Base-by-base conservation (phyloP, 2,888 invertebrate genomes). In the Steinernema hermaphroditum region DNA sequence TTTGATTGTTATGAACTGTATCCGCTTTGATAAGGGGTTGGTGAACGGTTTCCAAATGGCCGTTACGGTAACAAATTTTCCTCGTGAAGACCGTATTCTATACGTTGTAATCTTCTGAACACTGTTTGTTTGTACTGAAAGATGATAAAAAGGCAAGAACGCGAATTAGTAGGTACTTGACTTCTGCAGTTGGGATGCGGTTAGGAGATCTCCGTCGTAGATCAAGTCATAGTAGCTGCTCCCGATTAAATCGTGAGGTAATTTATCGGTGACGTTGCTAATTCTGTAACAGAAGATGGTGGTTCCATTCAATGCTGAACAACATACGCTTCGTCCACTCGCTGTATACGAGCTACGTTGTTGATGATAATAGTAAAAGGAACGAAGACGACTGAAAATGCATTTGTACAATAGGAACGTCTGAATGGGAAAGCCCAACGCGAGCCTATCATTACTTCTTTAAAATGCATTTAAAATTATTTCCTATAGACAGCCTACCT, bases 201-300 rank as follows among this genome's bases (percentile, higher is more conserved):
- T 62, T 29, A 62, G 29, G 2, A 62, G 32, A 62, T 62, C 62
- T 4, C 62, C 62, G 19, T 62, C 62, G n/a, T 32, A 62, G 12
- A 62, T 29, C 32, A 62, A n/a, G 29, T 62, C 62, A 19, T 27
- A 62, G 16, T 62, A 62, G 34, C 62, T 62, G 2, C 16, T 29
- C 2, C 62, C 62, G 8, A 62, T 8, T 29, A 62, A 32, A 8
- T 62, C 62, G 34, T 62, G 62, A 32, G 62, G 16, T 32, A 62
- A 16, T 62, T n/a, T 62, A 2, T 62, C 29, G 16, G 32, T 24
- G 16, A 27, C 62, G 2, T 29, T 29, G 19, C n/a, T 62, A 1
- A 62, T 6, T 62, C 62, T 62, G 2, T 2, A 62, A 22, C 12
- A 8, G 12, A 37, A 37, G 6, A 37, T 37, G 12, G 6, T 37